Percentiles rank a stretch among this genome's conserved stretches.
These are phyloP conservation scores for Calameuta filiformis DNA, from an alignment of 2,888 invertebrate species.

Conservation along the genomic window DNA sequence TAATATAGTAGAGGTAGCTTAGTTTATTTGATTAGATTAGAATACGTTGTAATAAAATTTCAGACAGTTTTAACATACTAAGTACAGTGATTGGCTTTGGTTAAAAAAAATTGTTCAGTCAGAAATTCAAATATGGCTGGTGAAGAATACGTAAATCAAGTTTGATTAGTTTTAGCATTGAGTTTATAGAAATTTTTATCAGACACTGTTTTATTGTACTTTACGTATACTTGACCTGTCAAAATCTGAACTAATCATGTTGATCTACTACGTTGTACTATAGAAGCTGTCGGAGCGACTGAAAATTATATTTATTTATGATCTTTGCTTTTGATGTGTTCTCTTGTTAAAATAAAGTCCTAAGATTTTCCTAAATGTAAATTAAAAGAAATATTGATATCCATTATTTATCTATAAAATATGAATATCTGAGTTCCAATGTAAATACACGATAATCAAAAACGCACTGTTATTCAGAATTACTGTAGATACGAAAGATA, in stretches of 20 bases:
- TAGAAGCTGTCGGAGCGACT: neutral
- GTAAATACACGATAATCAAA: no score
- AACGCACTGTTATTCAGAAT: no score
- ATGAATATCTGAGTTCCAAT: neutral
- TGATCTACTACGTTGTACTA: neutral
- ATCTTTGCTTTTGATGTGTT: neutral
- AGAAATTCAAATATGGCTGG: neutral
- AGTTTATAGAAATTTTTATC: neutral
- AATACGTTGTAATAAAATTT: neutral
- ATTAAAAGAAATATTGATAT: neutral
- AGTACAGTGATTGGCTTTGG: neutral
- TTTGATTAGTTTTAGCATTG: neutral
- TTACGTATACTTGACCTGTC: neutral
- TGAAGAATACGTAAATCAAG: constrained; percentile 2
- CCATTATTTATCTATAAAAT: neutral
- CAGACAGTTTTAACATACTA: neutral
- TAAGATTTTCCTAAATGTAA: neutral
- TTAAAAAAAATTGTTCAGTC: neutral
- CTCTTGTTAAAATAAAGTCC: neutral
- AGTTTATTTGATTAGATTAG: neutral
- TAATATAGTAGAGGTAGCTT: neutral
- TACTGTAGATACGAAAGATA: no score
- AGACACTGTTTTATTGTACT: neutral
- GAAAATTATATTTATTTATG: neutral
- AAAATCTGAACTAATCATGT: neutral